Conservation (phyloP, 2,888 invertebrate genomes). For the Cosmopolites sordidus region DNA sequence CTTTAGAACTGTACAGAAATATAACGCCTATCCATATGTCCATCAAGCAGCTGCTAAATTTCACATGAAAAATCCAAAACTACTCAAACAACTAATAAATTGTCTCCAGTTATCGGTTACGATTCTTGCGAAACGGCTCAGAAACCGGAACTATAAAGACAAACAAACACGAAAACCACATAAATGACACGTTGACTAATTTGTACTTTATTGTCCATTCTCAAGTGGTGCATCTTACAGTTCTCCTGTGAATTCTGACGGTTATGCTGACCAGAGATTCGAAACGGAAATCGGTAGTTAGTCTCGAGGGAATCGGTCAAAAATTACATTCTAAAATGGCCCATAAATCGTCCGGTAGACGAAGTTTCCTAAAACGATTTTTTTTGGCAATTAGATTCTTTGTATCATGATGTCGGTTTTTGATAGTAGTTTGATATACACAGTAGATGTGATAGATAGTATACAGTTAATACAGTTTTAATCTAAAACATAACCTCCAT, state of each 20-base stretch:
- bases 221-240: conserved; percentile 29
- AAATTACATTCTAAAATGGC: no score
- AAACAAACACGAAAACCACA: conserved; percentile 25
- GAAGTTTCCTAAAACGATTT: no score
- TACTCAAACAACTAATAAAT: neutral
- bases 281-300: conserved; percentile 12
- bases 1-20: no score
- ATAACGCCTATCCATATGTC: neutral
- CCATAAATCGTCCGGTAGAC: no score
- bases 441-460: no score
- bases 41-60: neutral
- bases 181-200: conserved; percentile 25
- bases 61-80: neutral
- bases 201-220: conserved; percentile 29
- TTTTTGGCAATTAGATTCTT: no score
- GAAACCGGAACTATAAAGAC: conserved; percentile 22
- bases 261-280: conserved; percentile 15
- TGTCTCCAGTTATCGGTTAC: neutral
- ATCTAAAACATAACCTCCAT: no score
- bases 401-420: no score
- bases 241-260: conserved; percentile 15
- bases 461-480: no score
- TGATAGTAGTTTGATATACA: no score
- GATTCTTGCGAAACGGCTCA: neutral
- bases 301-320: neutral